Conservation (phyloP, 1,140 invertebrate genomes). For the Caenorhabditis remanei region DNA sequence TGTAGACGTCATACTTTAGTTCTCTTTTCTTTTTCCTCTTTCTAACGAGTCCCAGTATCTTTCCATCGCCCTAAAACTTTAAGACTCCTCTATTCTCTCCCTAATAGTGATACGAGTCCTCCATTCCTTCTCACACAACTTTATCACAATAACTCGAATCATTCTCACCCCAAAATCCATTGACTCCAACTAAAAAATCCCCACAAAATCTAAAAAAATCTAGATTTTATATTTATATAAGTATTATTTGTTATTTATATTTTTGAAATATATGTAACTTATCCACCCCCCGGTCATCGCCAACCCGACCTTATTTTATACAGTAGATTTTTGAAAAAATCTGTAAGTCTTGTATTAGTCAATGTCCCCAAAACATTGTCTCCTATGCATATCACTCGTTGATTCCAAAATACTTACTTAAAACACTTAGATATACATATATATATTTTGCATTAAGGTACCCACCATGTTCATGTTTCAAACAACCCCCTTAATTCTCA, state of each 20-base stretch:
- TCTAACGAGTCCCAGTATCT: neutral
- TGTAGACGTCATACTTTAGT: no score
- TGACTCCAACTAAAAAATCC: no score
- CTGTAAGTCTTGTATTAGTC: constrained; percentile 9
- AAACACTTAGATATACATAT: neutral
- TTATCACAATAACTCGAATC: neutral
- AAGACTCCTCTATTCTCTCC: neutral
- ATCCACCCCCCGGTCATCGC: neutral
- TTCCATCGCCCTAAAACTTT: no score
- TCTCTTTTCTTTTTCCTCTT: neutral
- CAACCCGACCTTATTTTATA: neutral
- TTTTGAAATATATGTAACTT: constrained; percentile 44
- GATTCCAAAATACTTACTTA: neutral
- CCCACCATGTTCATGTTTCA: neutral
- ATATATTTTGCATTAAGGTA: constrained; percentile 28
- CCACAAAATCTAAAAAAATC: neutral
- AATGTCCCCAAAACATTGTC: neutral
- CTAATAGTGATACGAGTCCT: no score
- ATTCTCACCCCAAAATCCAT: neutral
- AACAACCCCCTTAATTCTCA: neutral
- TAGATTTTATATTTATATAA: constrained; percentile 11
- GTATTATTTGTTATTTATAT: constrained; percentile 42
- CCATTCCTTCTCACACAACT: no score
- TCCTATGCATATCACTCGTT: no score
- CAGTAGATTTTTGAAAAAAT: constrained; percentile 16